A percentile compares a stretch with the other conserved stretches of the same genome.
phyloP scores from a whole-genome alignment of 2,888 invertebrate species.

The Calephelis perditalis region DNA sequence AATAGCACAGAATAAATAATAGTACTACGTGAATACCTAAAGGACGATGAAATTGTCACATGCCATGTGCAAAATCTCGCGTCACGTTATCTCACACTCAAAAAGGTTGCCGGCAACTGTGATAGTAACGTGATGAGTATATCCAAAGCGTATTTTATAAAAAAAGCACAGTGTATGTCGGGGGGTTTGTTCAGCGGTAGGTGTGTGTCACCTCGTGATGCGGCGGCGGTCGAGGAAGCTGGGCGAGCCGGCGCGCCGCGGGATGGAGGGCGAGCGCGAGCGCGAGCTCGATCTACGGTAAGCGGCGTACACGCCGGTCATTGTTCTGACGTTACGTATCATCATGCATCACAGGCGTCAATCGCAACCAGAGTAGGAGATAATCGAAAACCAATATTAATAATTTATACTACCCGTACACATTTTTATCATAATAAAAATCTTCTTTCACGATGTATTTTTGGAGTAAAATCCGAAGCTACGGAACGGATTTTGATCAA shows the following conservation, averaged over 20 bases:
- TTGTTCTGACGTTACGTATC: constrained; percentile 48
- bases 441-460: no score
- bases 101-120: no score
- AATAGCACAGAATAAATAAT: no score
- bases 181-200: not conserved
- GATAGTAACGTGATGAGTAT: no score
- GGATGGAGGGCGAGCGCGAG: constrained; percentile 92
- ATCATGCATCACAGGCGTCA: constrained; percentile 24
- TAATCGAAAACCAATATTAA: constrained; percentile 34
- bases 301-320: constrained; percentile 76
- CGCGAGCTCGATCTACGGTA: constrained; percentile 74
- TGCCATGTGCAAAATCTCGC: no score
- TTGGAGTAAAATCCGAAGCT: no score
- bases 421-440: no score
- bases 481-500: no score
- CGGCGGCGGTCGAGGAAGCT: constrained; percentile 95
- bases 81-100: no score
- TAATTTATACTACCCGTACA: constrained; percentile 10
- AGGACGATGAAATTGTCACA: no score
- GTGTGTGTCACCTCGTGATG: constrained; percentile 89
- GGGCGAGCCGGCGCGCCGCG: constrained; percentile 94
- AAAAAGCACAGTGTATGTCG: constrained; percentile 1
- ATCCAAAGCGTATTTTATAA: not conserved
- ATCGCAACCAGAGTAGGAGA: constrained; percentile 29
- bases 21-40: no score